phyloP scores from a whole-genome alignment of 2,113 vertebrate species.

The Hippolais icterina region DNA sequence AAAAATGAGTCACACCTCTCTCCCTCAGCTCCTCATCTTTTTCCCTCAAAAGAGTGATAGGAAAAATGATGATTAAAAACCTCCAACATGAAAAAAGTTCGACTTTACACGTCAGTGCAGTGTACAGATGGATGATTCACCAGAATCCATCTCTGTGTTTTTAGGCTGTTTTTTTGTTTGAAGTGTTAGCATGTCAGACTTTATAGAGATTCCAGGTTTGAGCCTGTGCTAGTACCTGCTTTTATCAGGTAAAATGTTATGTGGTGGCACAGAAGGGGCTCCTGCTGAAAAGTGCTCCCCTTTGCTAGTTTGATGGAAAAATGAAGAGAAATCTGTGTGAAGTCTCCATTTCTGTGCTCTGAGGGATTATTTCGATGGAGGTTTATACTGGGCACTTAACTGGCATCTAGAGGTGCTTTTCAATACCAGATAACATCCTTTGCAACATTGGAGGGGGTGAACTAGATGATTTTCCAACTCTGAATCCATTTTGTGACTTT shows the following conservation, averaged over 20 bases:
- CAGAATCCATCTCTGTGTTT: background rate
- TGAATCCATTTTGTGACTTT: background rate
- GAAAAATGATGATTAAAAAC: constrained; percentile 36
- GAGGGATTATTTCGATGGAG: background rate
- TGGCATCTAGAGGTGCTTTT: background rate
- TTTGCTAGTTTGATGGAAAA: background rate
- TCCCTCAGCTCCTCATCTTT: constrained; percentile 1
- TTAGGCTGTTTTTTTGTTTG: constrained; percentile 23
- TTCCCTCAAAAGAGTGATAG: constrained; percentile 11
- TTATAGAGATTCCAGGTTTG: background rate
- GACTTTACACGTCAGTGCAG: background rate
- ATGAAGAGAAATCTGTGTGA: background rate
- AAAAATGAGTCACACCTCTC: constrained; percentile 47
- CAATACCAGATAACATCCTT: background rate
- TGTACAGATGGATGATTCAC: constrained; percentile 53
- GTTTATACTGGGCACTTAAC: background rate
- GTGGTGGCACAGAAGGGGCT: background rate
- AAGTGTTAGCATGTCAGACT: constrained; percentile 16
- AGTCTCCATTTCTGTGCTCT: background rate
- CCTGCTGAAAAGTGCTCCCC: background rate
- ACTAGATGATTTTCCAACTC: background rate
- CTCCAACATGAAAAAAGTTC: background rate
- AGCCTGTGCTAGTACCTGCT: constrained; percentile 8
- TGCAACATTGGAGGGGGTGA: background rate
- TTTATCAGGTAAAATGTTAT: constrained; percentile 1